Evolutionary conservation across 2,797 vertebrate species (phyloP), one percentile per base, ranked within the genome.

Genomic region (Picus viridis): DNA sequence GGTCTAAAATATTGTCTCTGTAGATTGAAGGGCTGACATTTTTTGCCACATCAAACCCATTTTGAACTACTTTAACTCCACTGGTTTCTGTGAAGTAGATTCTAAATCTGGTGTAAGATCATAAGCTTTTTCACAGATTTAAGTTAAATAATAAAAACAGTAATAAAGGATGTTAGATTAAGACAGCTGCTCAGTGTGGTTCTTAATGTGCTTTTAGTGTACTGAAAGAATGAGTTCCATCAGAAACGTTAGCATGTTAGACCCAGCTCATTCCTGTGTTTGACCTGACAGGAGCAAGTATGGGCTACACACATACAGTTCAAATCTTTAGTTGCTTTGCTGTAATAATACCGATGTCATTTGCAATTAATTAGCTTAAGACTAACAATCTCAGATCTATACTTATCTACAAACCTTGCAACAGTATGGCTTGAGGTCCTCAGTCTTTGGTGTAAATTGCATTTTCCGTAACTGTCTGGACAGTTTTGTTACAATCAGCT

Each of bases 91-190:
- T 3, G 1, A 47, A n/a, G 7, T 23, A 73, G 61, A 36, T 64
- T 73, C n/a, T 76, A 88, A 82, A 61, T 71, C 34, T 58, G 14
- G 16, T 65, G 16, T 88, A 59, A 92, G 15, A 89, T 86, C 34
- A 51, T 36, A 94, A 81, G 65, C 13, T 53, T 88, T 72, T 65
- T 82, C 34, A 76, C 64, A 80, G 70, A 82, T 88, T 86, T 32
- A 83, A 88, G 54, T 81, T 91, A 95, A 86, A 82, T 86, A 93
- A 88, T 75, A 81, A 78, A 85, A 75, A 73, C 16, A 61, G 18
- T 68, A 49, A 72, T 32, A 76, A 89, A 88, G 23, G 34, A 51
- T 71, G 58, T 78, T 79, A 85, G 29, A 59, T 62, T 65, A 76
- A 92, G 67, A 43, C 74, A 82, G 32, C 41, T 90, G 27, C 58